Evolutionary conservation across 1,140 invertebrate species (phyloP).

Genomic region (Cylas formicarius): DNA sequence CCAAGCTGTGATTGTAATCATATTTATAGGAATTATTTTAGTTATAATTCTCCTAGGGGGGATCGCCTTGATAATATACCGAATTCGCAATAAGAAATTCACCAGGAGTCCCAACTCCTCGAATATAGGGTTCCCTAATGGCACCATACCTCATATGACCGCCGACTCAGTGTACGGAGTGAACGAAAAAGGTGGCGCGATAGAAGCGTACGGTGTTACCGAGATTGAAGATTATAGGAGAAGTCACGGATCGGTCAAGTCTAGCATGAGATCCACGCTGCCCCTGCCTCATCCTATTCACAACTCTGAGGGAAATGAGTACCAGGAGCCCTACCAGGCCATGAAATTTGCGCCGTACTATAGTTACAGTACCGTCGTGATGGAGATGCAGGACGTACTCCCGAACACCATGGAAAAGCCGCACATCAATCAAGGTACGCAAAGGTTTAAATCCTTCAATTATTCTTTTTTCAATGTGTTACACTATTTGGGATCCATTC

Average conservation of each 20-base stretch:
- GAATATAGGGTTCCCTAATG: slow-evolving; percentile 45
- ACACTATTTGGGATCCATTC: too few species aligned
- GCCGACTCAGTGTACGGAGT: slow-evolving; percentile 19
- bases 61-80: slow-evolving; percentile 67
- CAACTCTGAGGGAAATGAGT: slow-evolving; percentile 61
- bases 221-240: slow-evolving; percentile 37
- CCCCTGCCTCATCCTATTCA: slow-evolving; percentile 48
- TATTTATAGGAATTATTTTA: slow-evolving; percentile 71
- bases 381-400: slow-evolving; percentile 67
- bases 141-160: slow-evolving; percentile 31
- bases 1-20: slow-evolving; percentile 70
- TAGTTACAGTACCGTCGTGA: slow-evolving; percentile 68
- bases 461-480: not conserved
- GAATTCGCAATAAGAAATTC: slow-evolving; percentile 54
- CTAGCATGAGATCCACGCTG: slow-evolving; percentile 44
- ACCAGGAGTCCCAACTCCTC: slow-evolving; percentile 65
- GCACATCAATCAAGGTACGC: slow-evolving; percentile 15
- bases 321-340: slow-evolving; percentile 73
- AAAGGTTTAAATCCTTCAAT: too few species aligned
- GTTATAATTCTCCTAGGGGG: slow-evolving; percentile 67
- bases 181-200: slow-evolving; percentile 33
- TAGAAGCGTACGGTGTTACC: slow-evolving; percentile 40
- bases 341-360: slow-evolving; percentile 70
- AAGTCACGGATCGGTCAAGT: slow-evolving; percentile 42
- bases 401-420: slow-evolving; percentile 44